A percentile compares a stretch with the other conserved stretches of the same genome.
Evolutionary conservation across 2,888 invertebrate species (phyloP).

Genomic region (Hyalella azteca): DNA sequence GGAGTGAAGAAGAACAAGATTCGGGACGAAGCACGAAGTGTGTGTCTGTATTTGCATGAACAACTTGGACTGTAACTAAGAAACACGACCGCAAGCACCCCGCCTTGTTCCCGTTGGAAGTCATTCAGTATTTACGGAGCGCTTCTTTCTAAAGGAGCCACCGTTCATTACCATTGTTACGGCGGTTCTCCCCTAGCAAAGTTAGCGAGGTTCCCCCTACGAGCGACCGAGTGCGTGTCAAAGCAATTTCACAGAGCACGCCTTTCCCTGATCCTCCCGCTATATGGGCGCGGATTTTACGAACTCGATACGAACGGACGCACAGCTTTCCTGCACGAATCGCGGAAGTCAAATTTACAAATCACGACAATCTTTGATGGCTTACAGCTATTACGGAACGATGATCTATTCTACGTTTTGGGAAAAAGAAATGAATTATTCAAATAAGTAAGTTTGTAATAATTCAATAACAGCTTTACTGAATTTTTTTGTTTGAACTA

Average conservation of each 20-base stretch:
- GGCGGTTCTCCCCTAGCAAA: not conserved
- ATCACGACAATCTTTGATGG: too few species aligned
- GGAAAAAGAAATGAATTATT: too few species aligned
- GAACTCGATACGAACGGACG: not conserved
- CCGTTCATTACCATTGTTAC: constrained; percentile 29
- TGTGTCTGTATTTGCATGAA: constrained; percentile 11
- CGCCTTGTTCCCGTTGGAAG: constrained; percentile 15
- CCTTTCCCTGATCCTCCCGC: constrained; percentile 5
- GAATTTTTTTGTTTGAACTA: too few species aligned
- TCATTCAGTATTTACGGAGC: constrained; percentile 32
- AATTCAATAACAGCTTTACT: too few species aligned
- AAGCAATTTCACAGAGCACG: constrained; percentile 27
- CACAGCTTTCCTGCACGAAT: too few species aligned
- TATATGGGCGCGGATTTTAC: constrained; percentile 2
- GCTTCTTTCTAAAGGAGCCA: not conserved
- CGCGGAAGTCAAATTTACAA: too few species aligned
- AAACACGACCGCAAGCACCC: not conserved
- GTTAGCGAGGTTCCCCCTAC: not conserved
- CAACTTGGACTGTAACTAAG: constrained; percentile 33
- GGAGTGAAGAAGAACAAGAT: too few species aligned
- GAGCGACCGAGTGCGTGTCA: not conserved
- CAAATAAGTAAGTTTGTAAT: too few species aligned
- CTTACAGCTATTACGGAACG: too few species aligned
- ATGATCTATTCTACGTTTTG: too few species aligned
- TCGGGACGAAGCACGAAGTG: not conserved